Evolutionary conservation across 2,888 invertebrate genomes (phyloP).

Genomic region (Synanthedon tipuliformis): DNA sequence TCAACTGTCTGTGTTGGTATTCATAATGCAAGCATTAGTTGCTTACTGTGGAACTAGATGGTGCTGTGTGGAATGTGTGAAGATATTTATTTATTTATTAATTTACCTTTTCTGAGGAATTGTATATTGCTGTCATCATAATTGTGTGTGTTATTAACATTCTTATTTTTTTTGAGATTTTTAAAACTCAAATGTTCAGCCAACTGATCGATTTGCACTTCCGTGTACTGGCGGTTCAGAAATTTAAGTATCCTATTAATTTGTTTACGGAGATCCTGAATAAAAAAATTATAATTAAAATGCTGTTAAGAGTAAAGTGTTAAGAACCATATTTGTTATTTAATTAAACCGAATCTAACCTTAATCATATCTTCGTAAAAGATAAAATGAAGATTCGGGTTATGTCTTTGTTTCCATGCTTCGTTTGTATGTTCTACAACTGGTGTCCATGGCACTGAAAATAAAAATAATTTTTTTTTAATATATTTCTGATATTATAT

Average conservation of each 20-base stretch:
- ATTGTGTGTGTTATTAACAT: constrained; percentile 60
- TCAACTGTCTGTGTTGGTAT: too few species aligned
- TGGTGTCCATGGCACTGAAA: constrained; percentile 55
- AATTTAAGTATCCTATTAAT: constrained; percentile 63
- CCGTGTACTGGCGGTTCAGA: constrained; percentile 47
- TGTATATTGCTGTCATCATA: constrained; percentile 31
- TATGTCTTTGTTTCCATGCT: constrained; percentile 39
- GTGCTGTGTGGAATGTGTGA: too few species aligned
- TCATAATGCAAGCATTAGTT: too few species aligned
- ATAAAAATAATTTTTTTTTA: background rate
- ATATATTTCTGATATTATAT: too few species aligned
- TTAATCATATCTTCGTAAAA: constrained; percentile 57
- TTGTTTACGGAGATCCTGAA: constrained; percentile 60
- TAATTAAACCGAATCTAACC: constrained; percentile 18
- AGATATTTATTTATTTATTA: too few species aligned
- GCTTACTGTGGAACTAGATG: too few species aligned
- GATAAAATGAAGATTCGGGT: constrained; percentile 52
- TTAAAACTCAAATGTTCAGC: constrained; percentile 70
- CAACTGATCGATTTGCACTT: constrained; percentile 49
- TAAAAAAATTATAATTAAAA: background rate
- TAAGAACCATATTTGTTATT: background rate
- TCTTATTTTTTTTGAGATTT: constrained; percentile 68
- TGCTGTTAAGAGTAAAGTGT: background rate
- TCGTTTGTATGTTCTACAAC: constrained; percentile 52
- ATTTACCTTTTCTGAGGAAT: constrained; percentile 49